A percentile compares a stretch with the other conserved stretches of the same genome.
Conservation (phyloP, 2,113 vertebrate species). For the Aegotheles bennettii region DNA sequence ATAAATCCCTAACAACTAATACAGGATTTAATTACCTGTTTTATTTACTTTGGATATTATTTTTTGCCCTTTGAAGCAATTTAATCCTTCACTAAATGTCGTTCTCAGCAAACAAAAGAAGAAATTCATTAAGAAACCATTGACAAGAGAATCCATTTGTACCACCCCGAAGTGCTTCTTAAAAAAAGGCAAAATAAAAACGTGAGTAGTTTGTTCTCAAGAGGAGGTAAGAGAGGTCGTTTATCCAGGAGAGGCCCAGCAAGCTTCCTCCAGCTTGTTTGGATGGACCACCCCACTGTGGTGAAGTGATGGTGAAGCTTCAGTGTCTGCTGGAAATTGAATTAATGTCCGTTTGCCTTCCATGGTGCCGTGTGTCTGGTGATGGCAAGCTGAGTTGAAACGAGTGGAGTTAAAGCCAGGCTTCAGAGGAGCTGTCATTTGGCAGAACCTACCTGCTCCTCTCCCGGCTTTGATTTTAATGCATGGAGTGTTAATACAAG, state of each 20-base stretch:
- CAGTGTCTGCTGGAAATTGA: not conserved
- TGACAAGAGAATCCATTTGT: constrained; percentile 85
- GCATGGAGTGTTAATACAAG: not conserved
- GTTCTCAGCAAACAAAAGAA: constrained; percentile 86
- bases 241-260: not conserved
- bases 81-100: constrained; percentile 1
- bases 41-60: not conserved
- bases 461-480: not conserved
- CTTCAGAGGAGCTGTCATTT: not conserved
- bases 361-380: not conserved
- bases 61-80: not conserved
- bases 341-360: not conserved
- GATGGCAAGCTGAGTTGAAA: not conserved
- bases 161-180: constrained; percentile 86
- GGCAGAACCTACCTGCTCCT: not conserved
- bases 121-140: constrained; percentile 86
- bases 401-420: not conserved
- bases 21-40: not conserved
- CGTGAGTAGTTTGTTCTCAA: constrained; percentile 40
- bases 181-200: constrained; percentile 71
- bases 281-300: not conserved
- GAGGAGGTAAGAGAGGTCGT: not conserved
- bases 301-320: not conserved
- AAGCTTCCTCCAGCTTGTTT: not conserved
- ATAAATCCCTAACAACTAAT: not conserved